phyloP scores from a whole-genome alignment of 2,113 vertebrate genomes.

The Actinemys pallida region DNA sequence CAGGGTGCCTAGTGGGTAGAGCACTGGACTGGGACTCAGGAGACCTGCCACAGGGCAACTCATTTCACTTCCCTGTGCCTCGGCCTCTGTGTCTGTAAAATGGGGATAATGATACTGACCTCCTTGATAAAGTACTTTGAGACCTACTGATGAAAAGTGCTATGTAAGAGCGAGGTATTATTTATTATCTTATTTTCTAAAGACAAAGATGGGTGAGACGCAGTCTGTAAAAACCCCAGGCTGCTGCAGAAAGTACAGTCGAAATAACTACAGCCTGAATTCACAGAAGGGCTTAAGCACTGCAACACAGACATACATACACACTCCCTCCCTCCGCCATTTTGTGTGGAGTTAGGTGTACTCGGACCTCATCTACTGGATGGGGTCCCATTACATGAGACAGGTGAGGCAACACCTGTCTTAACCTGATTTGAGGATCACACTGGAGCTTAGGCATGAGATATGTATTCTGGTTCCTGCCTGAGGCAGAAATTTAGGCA shows the following conservation, averaged over 20 bases:
- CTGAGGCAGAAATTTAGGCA: no score
- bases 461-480: no score
- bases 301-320: no score
- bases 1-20: neutral
- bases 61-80: neutral
- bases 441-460: no score
- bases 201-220: conserved; percentile 4
- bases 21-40: fast-evolving
- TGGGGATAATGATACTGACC: neutral
- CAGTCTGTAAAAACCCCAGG: neutral
- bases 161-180: neutral
- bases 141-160: neutral
- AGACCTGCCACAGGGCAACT: neutral
- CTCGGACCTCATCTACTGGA: no score
- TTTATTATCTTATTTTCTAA: neutral
- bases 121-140: conserved; percentile 20
- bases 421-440: no score
- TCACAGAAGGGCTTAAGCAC: neutral
- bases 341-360: no score
- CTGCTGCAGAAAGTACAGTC: neutral
- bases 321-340: no score
- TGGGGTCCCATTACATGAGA: no score
- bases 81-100: fast-evolving
- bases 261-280: neutral
- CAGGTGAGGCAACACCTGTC: no score